Evolutionary conservation across 2,797 vertebrate genomes (phyloP).

Genomic region (Sylvilagus floridanus): DNA sequence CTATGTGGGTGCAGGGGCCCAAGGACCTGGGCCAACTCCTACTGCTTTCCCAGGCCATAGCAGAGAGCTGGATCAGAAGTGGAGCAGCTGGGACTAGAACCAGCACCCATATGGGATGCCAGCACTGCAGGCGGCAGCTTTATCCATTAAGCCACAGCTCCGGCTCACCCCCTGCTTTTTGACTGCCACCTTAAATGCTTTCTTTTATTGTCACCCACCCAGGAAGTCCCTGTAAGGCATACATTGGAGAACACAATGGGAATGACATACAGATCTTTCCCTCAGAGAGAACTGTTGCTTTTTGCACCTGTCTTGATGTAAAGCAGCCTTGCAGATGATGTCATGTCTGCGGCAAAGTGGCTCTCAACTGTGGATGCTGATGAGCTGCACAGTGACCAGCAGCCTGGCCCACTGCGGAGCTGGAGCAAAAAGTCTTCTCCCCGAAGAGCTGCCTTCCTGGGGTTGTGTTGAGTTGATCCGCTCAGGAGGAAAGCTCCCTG

Average conservation of each 20-base stretch:
- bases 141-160: too few species aligned
- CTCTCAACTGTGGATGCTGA: not conserved
- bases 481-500: not conserved
- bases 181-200: not conserved
- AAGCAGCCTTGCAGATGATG: not conserved
- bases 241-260: not conserved
- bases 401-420: not conserved
- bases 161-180: not conserved
- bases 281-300: not conserved
- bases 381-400: not conserved
- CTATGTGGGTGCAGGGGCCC: too few species aligned
- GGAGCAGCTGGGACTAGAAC: too few species aligned
- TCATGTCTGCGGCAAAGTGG: not conserved
- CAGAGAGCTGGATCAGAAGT: too few species aligned
- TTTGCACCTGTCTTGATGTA: not conserved
- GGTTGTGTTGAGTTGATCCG: not conserved
- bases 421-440: not conserved
- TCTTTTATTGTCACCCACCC: constrained; percentile 58
- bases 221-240: constrained; percentile 63
- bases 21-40: too few species aligned
- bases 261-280: constrained; percentile 33
- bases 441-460: not conserved
- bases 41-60: too few species aligned
- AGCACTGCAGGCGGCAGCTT: too few species aligned
- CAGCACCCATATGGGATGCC: too few species aligned